A percentile compares a stretch with the other conserved stretches of the same genome.
Evolutionary conservation across 2,888 invertebrate genomes (phyloP).

Genomic region (Caenorhabditis becei): DNA sequence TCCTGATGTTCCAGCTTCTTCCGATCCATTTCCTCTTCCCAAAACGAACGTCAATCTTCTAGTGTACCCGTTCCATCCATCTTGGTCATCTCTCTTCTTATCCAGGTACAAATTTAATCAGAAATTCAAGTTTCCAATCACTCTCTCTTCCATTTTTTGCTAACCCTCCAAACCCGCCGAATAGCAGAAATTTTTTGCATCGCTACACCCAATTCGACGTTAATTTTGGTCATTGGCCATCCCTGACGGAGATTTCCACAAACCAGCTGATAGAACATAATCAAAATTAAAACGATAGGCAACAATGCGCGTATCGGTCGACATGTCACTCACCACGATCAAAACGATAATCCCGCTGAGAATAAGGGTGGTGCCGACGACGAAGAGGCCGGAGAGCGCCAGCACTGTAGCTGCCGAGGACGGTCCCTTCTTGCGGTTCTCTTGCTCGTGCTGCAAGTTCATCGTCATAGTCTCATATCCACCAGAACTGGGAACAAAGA

Average conservation of each 20-base stretch:
- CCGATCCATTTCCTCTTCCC: too few relatives aligned
- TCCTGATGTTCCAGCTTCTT: too few relatives aligned
- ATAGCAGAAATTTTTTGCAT: slow-evolving; percentile 28
- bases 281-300: slow-evolving; percentile 48
- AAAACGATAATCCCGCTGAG: slow-evolving; percentile 79
- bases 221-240: slow-evolving; percentile 15
- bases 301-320: slow-evolving; percentile 32
- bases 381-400: slow-evolving; percentile 79
- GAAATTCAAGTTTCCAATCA: slow-evolving; percentile 14
- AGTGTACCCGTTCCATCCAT: background rate
- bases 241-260: slow-evolving; percentile 4
- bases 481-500: background rate
- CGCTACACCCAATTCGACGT: background rate
- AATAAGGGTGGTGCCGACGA: slow-evolving; percentile 78
- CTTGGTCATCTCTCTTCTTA: background rate
- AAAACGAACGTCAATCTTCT: too few relatives aligned
- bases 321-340: slow-evolving; percentile 72
- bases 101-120: background rate
- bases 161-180: slow-evolving; percentile 10
- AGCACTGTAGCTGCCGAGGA: slow-evolving; percentile 80
- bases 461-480: too few relatives aligned
- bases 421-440: slow-evolving; percentile 76
- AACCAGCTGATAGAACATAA: slow-evolving; percentile 53
- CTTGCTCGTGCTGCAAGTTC: slow-evolving; percentile 73
- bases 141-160: slow-evolving; percentile 25